Conservation (phyloP, 2,888 invertebrate species). For the Eurois occulta region DNA sequence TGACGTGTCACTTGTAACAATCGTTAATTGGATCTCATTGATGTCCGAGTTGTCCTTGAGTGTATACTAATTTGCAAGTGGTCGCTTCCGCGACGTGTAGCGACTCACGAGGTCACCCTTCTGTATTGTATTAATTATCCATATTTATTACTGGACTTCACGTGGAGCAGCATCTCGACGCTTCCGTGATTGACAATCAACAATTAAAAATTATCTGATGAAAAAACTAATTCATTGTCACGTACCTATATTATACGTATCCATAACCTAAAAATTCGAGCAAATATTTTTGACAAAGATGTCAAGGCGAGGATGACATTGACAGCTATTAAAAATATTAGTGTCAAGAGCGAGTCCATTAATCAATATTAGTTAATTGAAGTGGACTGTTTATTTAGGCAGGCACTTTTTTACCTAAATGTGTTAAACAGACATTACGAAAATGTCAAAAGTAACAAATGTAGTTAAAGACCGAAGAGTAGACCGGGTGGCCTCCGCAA, state of each 20-base stretch:
- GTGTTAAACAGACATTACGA: conserved; percentile 39
- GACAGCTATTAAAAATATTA: conserved; percentile 47
- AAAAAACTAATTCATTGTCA: conserved; percentile 18
- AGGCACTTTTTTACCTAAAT: conserved; percentile 36
- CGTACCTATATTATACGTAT: background rate
- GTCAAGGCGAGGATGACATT: conserved; percentile 56
- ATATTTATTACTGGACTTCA: conserved; percentile 69
- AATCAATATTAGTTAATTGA: conserved; percentile 55
- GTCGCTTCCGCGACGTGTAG: conserved; percentile 84
- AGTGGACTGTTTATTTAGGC: conserved; percentile 28
- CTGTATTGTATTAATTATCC: conserved; percentile 73
- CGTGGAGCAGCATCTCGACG: conserved; percentile 63
- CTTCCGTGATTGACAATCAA: conserved; percentile 76
- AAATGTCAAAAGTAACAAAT: conserved; percentile 66
- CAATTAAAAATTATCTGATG: conserved; percentile 45
- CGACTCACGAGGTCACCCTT: conserved; percentile 71
- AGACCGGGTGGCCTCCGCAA: conserved; percentile 80
- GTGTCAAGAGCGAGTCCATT: conserved; percentile 59
- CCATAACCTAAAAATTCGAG: conserved; percentile 48
- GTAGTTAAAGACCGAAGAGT: conserved; percentile 70
- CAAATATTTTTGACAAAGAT: conserved; percentile 51
- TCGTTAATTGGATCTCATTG: conserved; percentile 69
- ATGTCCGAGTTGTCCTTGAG: conserved; percentile 76
- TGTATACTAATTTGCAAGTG: conserved; percentile 85
- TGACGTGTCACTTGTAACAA: conserved; percentile 60